Percentiles rank a stretch among this genome's conserved stretches.
These are phyloP conservation scores for Noturus placidus DNA, from an alignment of 2,113 vertebrate genomes.

Conservation along the genomic window DNA sequence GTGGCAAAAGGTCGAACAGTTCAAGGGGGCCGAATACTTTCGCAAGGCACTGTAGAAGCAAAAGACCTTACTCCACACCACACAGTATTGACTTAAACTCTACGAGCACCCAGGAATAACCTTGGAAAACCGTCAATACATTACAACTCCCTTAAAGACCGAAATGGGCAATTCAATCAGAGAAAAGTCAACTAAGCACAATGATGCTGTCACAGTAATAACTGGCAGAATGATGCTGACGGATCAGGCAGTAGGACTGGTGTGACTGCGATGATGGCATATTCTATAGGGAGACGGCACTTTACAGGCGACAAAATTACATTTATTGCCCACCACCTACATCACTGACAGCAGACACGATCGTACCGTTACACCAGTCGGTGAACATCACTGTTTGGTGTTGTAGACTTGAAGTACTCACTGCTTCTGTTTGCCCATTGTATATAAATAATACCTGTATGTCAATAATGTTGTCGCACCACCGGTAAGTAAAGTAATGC, in stretches of 20 bases:
- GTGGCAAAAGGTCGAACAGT: no score
- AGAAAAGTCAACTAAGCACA: conserved; percentile 40
- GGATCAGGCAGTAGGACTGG: conserved; percentile 23
- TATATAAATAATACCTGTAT: conserved; percentile 25
- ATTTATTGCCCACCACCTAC: conserved; percentile 42
- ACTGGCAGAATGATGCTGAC: conserved; percentile 23
- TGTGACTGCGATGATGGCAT: conserved; percentile 13
- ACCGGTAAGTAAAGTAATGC: conserved; percentile 4
- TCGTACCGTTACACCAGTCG: conserved; percentile 40
- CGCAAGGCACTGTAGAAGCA: no score
- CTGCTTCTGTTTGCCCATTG: conserved; percentile 4
- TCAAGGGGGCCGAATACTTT: no score
- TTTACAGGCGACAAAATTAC: conserved; percentile 41
- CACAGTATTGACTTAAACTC: neutral
- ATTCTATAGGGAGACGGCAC: conserved; percentile 32
- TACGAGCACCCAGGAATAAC: conserved; percentile 14
- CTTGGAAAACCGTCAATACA: conserved; percentile 21
- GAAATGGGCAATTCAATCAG: conserved; percentile 27
- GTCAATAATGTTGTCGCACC: conserved; percentile 13
- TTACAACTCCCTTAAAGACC: conserved; percentile 25
- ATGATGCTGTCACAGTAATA: conserved; percentile 26
- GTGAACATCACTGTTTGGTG: conserved; percentile 37
- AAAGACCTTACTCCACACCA: neutral
- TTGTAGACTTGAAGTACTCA: neutral
- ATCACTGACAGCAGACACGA: conserved; percentile 45